Percentiles rank a stretch among this genome's conserved stretches.
Evolutionary conservation across 2,888 invertebrate genomes (phyloP).

Genomic region (Bursaphelenchus okinawaensis): DNA sequence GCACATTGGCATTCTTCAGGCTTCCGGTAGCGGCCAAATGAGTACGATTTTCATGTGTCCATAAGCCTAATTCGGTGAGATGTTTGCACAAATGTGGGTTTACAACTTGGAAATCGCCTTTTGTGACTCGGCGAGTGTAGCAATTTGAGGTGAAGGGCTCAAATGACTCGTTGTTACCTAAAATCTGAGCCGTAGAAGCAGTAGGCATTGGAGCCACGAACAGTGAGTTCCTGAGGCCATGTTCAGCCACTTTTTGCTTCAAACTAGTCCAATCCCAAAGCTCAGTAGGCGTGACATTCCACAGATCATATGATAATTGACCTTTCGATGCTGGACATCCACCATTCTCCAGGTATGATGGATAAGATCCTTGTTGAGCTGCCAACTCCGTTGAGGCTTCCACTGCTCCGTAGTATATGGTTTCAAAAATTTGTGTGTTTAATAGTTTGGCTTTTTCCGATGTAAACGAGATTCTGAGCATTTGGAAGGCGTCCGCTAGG

Average conservation of each 20-base stretch:
- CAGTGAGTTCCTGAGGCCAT: conserved; percentile 87
- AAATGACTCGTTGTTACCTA: conserved; percentile 96
- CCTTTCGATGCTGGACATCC: conserved; percentile 85
- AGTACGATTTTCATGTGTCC: conserved; percentile 93
- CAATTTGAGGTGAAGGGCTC: conserved; percentile 98
- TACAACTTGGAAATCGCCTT: conserved; percentile 65
- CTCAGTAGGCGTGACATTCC: conserved; percentile 69
- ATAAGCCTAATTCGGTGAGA: conserved; percentile 79
- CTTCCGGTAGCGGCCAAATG: conserved; percentile 85
- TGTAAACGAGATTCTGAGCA: conserved; percentile 88
- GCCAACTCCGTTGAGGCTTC: conserved; percentile 93
- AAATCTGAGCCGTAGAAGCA: conserved; percentile 95
- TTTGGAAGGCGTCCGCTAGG: conserved; percentile 87
- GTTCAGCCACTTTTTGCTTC: conserved; percentile 73
- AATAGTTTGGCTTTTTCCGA: conserved; percentile 76
- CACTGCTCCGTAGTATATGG: conserved; percentile 90
- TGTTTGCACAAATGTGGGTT: conserved; percentile 71
- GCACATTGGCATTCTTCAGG: conserved; percentile 65
- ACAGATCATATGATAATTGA: conserved; percentile 94
- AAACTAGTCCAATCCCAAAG: conserved; percentile 82
- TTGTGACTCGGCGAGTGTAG: conserved; percentile 83
- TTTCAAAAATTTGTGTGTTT: conserved; percentile 94
- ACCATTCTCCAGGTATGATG: conserved; percentile 73
- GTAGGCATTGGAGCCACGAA: conserved; percentile 96
- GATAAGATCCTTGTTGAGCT: conserved; percentile 73